phyloP scores from a whole-genome alignment of 2,797 vertebrate genomes.

The Epinephelus awoara region DNA sequence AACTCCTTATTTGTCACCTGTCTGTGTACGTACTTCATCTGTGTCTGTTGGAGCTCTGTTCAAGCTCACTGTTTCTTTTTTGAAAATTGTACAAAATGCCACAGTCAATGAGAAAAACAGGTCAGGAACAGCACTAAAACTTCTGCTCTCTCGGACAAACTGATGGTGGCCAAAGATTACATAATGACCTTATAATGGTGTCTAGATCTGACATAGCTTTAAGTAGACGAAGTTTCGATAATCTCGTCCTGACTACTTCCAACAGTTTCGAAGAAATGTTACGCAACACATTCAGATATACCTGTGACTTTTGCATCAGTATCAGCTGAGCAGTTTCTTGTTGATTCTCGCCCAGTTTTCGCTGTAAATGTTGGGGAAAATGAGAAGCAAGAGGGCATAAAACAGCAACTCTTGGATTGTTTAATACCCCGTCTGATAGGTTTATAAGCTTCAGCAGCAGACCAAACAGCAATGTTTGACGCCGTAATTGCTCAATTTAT shows the following conservation, averaged over 20 bases:
- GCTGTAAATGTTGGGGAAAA: constrained; percentile 78
- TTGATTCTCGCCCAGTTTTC: constrained; percentile 56
- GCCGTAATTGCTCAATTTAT: constrained; percentile 74
- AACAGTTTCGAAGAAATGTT: not conserved
- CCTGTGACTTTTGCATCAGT: constrained; percentile 21
- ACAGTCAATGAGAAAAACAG: constrained; percentile 1
- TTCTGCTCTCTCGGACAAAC: too few relatives aligned
- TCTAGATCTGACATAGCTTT: not conserved
- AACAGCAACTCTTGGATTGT: constrained; percentile 61
- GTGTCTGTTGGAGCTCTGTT: not conserved
- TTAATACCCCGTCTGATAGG: constrained; percentile 72
- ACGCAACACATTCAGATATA: constrained; percentile 12
- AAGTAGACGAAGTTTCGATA: constrained; percentile 8
- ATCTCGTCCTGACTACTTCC: constrained; percentile 15
- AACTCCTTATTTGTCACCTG: not conserved
- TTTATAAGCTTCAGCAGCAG: constrained; percentile 71
- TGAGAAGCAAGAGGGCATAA: constrained; percentile 76
- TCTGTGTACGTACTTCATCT: not conserved
- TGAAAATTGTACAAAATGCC: not conserved
- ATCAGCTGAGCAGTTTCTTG: constrained; percentile 41
- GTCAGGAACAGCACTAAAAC: not conserved
- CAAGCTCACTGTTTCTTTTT: constrained; percentile 6
- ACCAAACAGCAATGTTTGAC: constrained; percentile 75
- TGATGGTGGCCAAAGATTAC: constrained; percentile 11
- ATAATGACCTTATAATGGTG: not conserved